Conservation (phyloP, 1,140 invertebrate genomes). For the Halesus radiatus region DNA sequence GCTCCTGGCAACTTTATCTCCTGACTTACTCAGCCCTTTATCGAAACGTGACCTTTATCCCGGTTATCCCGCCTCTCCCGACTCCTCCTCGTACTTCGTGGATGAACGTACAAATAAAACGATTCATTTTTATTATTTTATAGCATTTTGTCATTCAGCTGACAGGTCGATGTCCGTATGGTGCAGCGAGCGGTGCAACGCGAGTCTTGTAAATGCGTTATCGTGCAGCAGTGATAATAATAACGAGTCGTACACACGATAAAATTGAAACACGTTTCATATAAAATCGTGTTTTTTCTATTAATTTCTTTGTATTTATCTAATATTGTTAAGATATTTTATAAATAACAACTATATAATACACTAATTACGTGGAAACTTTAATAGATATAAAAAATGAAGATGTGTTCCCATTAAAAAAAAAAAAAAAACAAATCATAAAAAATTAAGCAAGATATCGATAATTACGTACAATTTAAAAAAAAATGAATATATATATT, state of each 20-base stretch:
- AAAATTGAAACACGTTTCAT: neutral
- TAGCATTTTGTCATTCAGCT: neutral
- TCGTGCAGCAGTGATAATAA: neutral
- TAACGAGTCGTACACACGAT: neutral
- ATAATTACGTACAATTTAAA: no score
- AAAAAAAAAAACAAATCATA: no score
- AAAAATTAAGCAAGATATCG: no score
- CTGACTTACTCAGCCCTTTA: slow-evolving; percentile 58
- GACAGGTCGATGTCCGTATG: neutral
- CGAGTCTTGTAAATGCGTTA: slow-evolving; percentile 5
- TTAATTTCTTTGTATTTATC: neutral
- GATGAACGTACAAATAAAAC: neutral
- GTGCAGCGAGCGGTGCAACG: neutral
- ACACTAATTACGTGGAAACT: neutral
- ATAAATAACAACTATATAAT: neutral
- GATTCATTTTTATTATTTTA: neutral
- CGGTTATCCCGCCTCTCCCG: slow-evolving; percentile 25
- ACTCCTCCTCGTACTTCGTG: slow-evolving; percentile 34
- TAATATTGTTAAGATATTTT: neutral
- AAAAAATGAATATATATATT: no score
- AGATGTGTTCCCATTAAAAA: no score
- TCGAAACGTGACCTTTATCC: slow-evolving; percentile 40
- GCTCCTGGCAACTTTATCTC: slow-evolving; percentile 54
- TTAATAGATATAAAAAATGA: no score
- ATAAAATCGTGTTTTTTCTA: neutral